Evolutionary conservation across 2,797 vertebrate species (phyloP), one percentile per base, ranked within the genome.

Genomic region (Danio jaintianensis): DNA sequence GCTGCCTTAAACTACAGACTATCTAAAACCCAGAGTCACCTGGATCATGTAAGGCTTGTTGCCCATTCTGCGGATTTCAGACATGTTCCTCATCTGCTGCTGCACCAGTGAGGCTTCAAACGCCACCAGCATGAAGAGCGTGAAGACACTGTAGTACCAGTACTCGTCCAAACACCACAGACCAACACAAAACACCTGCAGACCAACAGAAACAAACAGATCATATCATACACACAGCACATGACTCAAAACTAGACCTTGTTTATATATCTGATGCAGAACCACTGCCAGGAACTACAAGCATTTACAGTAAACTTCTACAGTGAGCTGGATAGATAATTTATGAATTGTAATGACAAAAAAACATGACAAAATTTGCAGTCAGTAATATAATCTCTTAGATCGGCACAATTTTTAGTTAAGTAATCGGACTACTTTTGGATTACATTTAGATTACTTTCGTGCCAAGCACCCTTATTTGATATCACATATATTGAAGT

Each of bases 131-230:
- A 99, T 99, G 91, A 98, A 97, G 2, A 99, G 95, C 0, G 98
- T 99, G 89, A 99, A 99, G 63, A 99, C 94, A 0, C 98, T 99
- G 93, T 99, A 99, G 87, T 99, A 99, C 98, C 98, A 99, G 75
- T 99, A 99, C 74, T 99, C 98, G 0, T 99, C 98, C 86, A 99
- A 89, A 89, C 98, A 99, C 98, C 98, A 99, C 40, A 99, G 85
- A 1, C 96, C 97, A 77, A 99, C 98, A 13, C 98, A 99, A 85
- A 99, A 97, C 63, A 99, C 98, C 98, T 98, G 89, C 72, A 53
- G 43, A 58, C 4, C 9, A 18, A 79, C 36, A 58, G 8, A 48
- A 38, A 48, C 12, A 47, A 11, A 43, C 40, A 43, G 22, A 22
- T 64, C 2, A 58, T 13, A 5, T 4, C 15, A 36, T 15, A 16